These are phyloP conservation scores for Oithona nana DNA, from an alignment of 2,888 invertebrate species.

Conservation along the genomic window DNA sequence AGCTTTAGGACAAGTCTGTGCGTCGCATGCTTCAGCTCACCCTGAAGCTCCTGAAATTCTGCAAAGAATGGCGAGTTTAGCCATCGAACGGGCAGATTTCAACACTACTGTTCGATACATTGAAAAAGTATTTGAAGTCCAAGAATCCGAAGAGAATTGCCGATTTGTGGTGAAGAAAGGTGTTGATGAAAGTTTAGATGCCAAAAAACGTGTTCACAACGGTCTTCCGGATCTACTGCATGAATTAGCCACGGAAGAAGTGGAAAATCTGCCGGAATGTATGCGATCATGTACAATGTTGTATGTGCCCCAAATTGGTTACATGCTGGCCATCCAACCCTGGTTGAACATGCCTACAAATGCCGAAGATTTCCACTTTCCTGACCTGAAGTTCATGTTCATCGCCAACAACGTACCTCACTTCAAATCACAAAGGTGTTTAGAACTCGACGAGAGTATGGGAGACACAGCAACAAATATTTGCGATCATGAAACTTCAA, in stretches of 20 bases:
- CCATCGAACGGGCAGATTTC: conserved; percentile 26
- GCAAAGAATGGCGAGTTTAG: neutral
- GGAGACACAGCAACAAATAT: conserved; percentile 63
- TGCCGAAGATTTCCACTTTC: conserved; percentile 35
- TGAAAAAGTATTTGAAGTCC: conserved; percentile 50
- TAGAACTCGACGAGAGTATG: conserved; percentile 52
- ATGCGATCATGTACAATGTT: conserved; percentile 40
- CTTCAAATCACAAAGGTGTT: conserved; percentile 48
- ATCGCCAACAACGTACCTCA: conserved; percentile 42
- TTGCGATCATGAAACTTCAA: conserved; percentile 53
- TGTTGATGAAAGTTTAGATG: conserved; percentile 53
- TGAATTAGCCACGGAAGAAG: conserved; percentile 47
- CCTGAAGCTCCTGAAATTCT: neutral
- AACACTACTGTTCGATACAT: conserved; percentile 45
- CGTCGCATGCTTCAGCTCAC: neutral
- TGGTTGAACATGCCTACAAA: conserved; percentile 28
- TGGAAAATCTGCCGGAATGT: conserved; percentile 39
- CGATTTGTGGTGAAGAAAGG: conserved; percentile 54
- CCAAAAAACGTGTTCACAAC: conserved; percentile 46
- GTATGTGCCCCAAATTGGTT: conserved; percentile 56
- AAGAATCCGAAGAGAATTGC: conserved; percentile 38
- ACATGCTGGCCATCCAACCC: conserved; percentile 50
- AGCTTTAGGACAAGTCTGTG: neutral
- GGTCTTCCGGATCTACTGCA: conserved; percentile 51
- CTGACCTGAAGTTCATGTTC: conserved; percentile 52